A percentile compares a stretch with the other conserved stretches of the same genome.
Conservation (phyloP, 1,140 invertebrate species). For the Sinonovacula constricta region DNA sequence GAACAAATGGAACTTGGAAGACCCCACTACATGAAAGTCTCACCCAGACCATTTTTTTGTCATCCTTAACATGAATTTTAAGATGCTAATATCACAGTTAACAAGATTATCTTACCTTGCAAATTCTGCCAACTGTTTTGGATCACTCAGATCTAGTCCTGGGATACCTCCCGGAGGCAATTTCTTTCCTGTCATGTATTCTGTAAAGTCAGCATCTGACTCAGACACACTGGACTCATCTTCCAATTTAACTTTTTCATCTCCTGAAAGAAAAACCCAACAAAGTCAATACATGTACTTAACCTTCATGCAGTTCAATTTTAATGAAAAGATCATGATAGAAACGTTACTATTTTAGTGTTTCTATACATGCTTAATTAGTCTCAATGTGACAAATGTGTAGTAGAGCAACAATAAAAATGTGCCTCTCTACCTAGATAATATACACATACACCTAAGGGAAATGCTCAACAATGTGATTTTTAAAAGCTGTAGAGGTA, state of each 20-base stretch:
- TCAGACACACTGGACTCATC: conserved; percentile 86
- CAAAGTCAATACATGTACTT: no score
- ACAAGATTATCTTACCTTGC: conserved; percentile 81
- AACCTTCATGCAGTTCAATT: no score
- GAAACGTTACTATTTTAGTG: no score
- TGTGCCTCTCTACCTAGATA: no score
- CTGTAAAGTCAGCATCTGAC: conserved; percentile 95
- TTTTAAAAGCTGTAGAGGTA: no score
- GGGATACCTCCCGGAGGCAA: conserved; percentile 88
- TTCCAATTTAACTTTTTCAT: conserved; percentile 71
- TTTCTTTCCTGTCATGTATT: conserved; percentile 95
- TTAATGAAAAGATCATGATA: no score
- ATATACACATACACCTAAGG: no score
- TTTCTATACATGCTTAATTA: no score
- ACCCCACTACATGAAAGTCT: background rate
- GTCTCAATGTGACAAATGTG: no score
- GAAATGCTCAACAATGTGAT: no score
- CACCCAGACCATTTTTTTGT: no score
- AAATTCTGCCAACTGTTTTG: conserved; percentile 95
- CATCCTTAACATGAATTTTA: background rate
- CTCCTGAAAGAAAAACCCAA: conserved; percentile 47
- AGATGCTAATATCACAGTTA: background rate
- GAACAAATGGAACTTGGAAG: background rate
- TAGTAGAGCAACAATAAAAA: no score
- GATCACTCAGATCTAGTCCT: conserved; percentile 94